Base-by-base conservation (phyloP, 1,140 invertebrate genomes). In the Microplitis demolitor region DNA sequence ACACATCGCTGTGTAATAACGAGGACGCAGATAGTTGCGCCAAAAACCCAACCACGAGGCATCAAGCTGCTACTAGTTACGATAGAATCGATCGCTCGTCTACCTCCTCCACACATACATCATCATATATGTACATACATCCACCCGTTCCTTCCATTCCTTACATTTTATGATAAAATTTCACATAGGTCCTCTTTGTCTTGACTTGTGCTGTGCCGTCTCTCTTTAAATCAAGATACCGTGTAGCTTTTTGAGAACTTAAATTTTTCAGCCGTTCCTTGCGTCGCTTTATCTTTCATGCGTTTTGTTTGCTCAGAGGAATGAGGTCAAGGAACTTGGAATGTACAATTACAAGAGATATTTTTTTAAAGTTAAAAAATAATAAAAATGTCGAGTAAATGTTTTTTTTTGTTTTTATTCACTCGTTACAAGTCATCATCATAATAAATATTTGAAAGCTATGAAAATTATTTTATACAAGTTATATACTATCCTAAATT, bases 1-100 rank as follows among this genome's bases (percentile, higher is more conserved):
- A 66, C 45, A 56, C 14, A 53, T 45, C 24, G 53, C 34, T 63
- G 6, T 6, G 39, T 45, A 45, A 64, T 39, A 61, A 70, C 58
- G 24, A 70, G 56, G 60, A 70, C 56, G 58, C 58, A 54, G 50
- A 71, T 71, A 61, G 69, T 54, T 71, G 60, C 39, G 61, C 50
- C 45, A 69, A 35, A 56, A 56, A 50, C 51, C 58, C 54, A 61
- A 54, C 39, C 34, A 53, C 70, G 53, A 66, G 39, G 9, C 14
- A 64, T 66, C 63, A 66, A 54, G 51, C 33, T 66, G 61, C 51
- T 66, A 66, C 70, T 56, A 62, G 39, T 31, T 35, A 60, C 70
- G 62, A 72, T 66, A 45, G 53, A 72, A 72, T 72, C 70, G 70
- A 72, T 72, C 70, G 69, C 62, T 33, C n/a, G 63, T 66, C 51